Conservation (phyloP, 2,113 vertebrate species). For the Sula dactylatra region DNA sequence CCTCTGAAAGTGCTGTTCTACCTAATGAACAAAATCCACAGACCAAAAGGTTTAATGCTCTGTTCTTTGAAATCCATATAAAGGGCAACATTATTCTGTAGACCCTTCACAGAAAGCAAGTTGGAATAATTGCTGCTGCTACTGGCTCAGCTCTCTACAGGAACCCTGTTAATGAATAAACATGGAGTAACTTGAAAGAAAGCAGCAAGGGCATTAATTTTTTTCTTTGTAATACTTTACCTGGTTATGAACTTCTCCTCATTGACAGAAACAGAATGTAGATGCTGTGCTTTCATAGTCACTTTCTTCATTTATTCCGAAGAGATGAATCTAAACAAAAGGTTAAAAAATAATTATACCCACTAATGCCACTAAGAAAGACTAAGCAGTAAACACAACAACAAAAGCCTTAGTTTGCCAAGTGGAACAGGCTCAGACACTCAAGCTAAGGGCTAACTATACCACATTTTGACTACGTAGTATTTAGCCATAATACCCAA, state of each 20-base stretch:
- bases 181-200: neutral
- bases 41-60: neutral
- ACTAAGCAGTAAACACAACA: neutral
- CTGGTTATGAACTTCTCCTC: conserved; percentile 69
- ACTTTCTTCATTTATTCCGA: conserved; percentile 34
- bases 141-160: neutral
- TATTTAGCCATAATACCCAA: neutral
- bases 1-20: neutral
- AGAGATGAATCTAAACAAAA: conserved; percentile 17
- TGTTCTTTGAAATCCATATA: neutral
- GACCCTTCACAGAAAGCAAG: neutral
- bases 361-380: neutral
- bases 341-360: neutral
- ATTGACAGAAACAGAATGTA: conserved; percentile 52
- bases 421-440: neutral
- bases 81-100: neutral
- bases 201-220: neutral
- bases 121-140: neutral
- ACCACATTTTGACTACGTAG: neutral
- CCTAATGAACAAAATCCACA: neutral
- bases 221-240: conserved; percentile 29
- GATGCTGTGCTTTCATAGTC: conserved; percentile 41
- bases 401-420: neutral
- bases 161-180: neutral
- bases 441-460: neutral